Base-by-base conservation (phyloP, 2,113 vertebrate species). In the Clarias macrocephalus region DNA sequence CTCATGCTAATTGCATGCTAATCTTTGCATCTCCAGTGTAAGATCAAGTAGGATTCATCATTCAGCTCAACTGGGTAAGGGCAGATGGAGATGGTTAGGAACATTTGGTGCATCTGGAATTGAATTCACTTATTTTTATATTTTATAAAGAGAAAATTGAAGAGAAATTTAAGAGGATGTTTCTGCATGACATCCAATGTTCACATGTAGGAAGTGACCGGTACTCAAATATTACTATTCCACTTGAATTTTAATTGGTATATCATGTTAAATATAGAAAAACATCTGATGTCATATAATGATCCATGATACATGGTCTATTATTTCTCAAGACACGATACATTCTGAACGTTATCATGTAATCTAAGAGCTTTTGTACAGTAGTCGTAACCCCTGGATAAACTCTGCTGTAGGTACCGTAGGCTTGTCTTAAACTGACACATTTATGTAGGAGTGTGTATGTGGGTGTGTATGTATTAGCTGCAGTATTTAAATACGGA, bases 401-500 rank as follows among this genome's bases (percentile, higher is more conserved):
- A 56, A 62, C 18, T 56, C 28, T 0, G 48, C 85, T 68, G 60
- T 65, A 15, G 25, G 59, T 66, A 33, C 6, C 13, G 12, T 42
- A 65, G 52, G 59, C 72, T 70, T 85, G 37, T 23, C 37, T 65
- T 56, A 25, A 77, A 65, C 16, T 23, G 42, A 68, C 48, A 86
- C 30, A 54, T 66, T 52, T 68, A n/a, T 37, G 21, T 80, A 30
- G 52, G 23, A 19, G 23, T 80, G 52, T 42, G 23, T 80, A 28
- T 42, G 48, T 48, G 48, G 48, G 48, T 48, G 52, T 42, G 76
- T 15, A 33, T n/a, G 25, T 83, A 42, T 83, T 63, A n/a, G 59
- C 84, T 85, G n/a, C 84, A 75, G 33, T 28, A 85, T 77, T 85
- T 28, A 85, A 76, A 85, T 30, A 62, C 37, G 19, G 52, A 60